Evolutionary conservation across 1,140 invertebrate genomes (phyloP).

Genomic region (Conus betulinus): DNA sequence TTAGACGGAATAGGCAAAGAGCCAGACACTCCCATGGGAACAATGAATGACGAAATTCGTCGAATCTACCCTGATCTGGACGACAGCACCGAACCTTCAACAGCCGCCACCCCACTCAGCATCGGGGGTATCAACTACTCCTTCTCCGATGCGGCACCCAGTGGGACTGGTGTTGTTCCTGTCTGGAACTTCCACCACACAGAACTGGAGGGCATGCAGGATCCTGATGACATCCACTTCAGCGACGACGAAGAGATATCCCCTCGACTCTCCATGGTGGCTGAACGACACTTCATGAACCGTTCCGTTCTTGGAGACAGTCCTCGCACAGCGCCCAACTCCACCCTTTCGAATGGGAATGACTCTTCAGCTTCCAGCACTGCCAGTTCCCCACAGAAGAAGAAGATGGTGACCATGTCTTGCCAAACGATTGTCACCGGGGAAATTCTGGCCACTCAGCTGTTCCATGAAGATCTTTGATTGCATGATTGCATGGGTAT

Average conservation of each 20-base stretch:
- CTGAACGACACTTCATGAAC: conserved; percentile 74
- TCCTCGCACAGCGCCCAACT: conserved; percentile 45
- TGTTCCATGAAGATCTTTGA: conserved; percentile 73
- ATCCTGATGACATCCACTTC: conserved; percentile 68
- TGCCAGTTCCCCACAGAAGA: conserved; percentile 38
- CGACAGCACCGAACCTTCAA: conserved; percentile 59
- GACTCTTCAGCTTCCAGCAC: conserved; percentile 24
- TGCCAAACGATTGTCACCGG: conserved; percentile 76
- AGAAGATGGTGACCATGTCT: conserved; percentile 53
- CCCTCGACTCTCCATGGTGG: conserved; percentile 71
- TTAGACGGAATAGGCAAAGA: conserved; percentile 61
- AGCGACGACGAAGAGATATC: conserved; percentile 60
- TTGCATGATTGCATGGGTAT: not conserved
- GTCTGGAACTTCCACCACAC: conserved; percentile 74
- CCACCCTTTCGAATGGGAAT: conserved; percentile 37
- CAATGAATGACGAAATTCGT: conserved; percentile 71
- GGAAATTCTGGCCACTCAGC: conserved; percentile 74
- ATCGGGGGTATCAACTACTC: conserved; percentile 68
- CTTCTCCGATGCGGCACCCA: conserved; percentile 72
- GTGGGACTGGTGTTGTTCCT: conserved; percentile 73
- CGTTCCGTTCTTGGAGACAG: conserved; percentile 70
- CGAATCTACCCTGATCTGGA: conserved; percentile 69
- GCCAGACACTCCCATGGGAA: conserved; percentile 57
- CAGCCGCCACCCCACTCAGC: conserved; percentile 61
- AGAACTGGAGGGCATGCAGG: conserved; percentile 66